Evolutionary conservation across 2,888 invertebrate species (phyloP), one percentile per base, ranked within the genome.

Genomic region (Ischnus inquisitorius): DNA sequence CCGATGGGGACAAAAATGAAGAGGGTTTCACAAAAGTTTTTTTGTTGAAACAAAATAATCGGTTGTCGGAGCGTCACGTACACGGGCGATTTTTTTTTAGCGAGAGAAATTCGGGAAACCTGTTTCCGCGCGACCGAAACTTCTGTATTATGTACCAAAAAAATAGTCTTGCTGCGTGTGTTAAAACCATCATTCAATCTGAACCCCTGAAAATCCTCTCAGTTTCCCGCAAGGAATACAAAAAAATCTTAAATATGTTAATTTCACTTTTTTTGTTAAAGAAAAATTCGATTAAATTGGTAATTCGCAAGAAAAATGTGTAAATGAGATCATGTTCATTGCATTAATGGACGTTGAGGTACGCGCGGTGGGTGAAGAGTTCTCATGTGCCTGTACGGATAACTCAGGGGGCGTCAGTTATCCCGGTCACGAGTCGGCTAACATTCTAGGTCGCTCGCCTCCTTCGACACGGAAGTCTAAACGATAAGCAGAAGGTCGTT

Each of bases 401-500:
- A 65, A 62, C 78, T 62, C 64, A 25, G 25, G 62, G 60, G 78
- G 46, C n/a, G n/a, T n/a, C n/a, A n/a, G n/a, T 78, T 74, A 81
- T 84, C 69, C 81, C 78, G 69, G 84, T 84, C 74, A 78, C 81
- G 69, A 81, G 78, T 28, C 81, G 64, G 81, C 72, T 74, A 78
- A 64, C 82, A 81, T 84, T 84, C 84, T 84, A 78, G 84, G 84
- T 84, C 84, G 78, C 64, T 80, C 60, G 78, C 74, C 81, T 78
- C 84, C 64, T 68, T 60, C 57, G 72, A 74, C 62, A 60, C 72
- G 72, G 72, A 74, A 74, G 62, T 74, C 72, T 74, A 46, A 62
- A 28, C 72, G 72, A 74, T 76, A 82, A 84, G 84, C 79, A 78
- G 84, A 79, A 84, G 84, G 81, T 79, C 82, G 84, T 84, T 81